Evolutionary conservation across 2,888 invertebrate genomes (phyloP).

Genomic region (Philereme vetulata): DNA sequence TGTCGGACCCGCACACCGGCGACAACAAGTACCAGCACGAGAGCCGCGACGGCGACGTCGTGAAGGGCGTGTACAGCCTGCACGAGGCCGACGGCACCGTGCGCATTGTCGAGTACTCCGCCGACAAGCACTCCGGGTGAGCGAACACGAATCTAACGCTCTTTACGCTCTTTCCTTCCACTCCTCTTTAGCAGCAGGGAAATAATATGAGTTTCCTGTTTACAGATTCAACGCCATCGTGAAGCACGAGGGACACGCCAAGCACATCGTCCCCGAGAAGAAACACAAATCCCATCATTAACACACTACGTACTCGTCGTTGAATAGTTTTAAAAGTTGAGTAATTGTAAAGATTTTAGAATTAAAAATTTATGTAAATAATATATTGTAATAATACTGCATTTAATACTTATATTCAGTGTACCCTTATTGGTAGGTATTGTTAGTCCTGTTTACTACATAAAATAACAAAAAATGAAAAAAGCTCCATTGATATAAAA

Average conservation of each 20-base stretch:
- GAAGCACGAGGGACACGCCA: slow-evolving; percentile 38
- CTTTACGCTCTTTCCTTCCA: no score
- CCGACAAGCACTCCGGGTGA: slow-evolving; percentile 56
- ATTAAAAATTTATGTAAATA: neutral
- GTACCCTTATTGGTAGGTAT: no score
- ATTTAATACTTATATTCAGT: no score
- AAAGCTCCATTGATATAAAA: no score
- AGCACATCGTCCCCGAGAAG: slow-evolving; percentile 39
- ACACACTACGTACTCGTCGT: neutral
- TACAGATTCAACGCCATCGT: slow-evolving; percentile 46
- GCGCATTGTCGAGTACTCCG: slow-evolving; percentile 64
- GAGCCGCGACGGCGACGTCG: slow-evolving; percentile 78
- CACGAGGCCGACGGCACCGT: slow-evolving; percentile 61
- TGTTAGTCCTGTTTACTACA: no score
- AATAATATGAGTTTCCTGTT: slow-evolving; percentile 8
- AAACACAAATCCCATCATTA: slow-evolving; percentile 31
- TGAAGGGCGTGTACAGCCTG: slow-evolving; percentile 66
- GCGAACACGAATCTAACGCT: neutral
- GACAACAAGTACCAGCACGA: slow-evolving; percentile 79
- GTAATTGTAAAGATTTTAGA: neutral
- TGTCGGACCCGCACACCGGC: slow-evolving; percentile 76
- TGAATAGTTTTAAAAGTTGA: slow-evolving; percentile 3
- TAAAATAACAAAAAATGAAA: no score
- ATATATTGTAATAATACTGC: no score
- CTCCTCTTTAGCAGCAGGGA: neutral